Evolutionary conservation across 2,113 vertebrate species (phyloP).

Genomic region (Cardinalis cardinalis): DNA sequence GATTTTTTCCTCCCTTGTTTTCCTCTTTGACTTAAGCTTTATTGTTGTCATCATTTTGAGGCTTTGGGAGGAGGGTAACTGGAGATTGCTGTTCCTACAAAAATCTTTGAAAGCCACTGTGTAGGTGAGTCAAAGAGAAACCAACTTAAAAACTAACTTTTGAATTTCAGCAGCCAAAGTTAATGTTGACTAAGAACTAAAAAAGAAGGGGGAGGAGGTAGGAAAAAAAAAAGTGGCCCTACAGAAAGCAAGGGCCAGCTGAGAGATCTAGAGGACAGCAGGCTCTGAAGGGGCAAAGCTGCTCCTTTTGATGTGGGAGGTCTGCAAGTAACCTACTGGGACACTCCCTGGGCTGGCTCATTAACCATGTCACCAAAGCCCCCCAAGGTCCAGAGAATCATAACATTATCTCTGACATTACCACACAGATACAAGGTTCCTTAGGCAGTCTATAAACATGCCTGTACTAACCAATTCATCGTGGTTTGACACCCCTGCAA

Average conservation of each 20-base stretch:
- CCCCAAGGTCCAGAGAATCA: conserved; percentile 87
- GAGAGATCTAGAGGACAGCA: conserved; percentile 70
- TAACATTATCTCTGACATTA: conserved; percentile 96
- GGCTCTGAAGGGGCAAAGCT: conserved; percentile 71
- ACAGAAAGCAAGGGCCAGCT: conserved; percentile 67
- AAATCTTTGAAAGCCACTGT: conserved; percentile 60
- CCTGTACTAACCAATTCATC: conserved; percentile 86
- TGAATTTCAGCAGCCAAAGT: conserved; percentile 69
- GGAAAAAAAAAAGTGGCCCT: background rate
- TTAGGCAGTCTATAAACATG: conserved; percentile 90
- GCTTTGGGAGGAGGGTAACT: background rate
- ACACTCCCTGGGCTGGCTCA: conserved; percentile 88
- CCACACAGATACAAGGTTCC: conserved; percentile 90
- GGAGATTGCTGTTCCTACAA: background rate
- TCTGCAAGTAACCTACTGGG: conserved; percentile 86
- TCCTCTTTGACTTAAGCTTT: background rate
- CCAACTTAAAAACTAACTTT: conserved; percentile 72
- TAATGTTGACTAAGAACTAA: conserved; percentile 72
- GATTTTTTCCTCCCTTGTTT: background rate
- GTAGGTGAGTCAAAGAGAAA: conserved; percentile 66
- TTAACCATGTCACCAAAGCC: conserved; percentile 99
- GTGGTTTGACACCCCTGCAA: conserved; percentile 82
- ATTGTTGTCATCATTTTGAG: background rate
- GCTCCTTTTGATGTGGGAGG: conserved; percentile 97
- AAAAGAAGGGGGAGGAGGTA: background rate